phyloP scores from a whole-genome alignment of 2,113 vertebrate genomes.

The Perognathus longimembris region DNA sequence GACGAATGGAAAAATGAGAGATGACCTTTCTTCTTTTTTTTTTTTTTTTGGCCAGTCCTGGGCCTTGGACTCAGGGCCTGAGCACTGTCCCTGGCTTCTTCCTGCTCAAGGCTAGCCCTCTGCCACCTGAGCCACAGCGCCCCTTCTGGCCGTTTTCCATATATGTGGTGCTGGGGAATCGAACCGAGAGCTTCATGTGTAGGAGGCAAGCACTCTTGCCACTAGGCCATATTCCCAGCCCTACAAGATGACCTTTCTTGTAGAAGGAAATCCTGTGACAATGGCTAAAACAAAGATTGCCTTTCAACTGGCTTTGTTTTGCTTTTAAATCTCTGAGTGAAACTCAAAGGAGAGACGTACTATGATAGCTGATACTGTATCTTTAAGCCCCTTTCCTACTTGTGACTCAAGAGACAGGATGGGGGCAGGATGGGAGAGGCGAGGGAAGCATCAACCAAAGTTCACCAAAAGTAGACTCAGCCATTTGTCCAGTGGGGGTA shows the following conservation, averaged over 20 bases:
- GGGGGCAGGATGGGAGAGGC: neutral
- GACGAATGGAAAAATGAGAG: slow-evolving; percentile 53
- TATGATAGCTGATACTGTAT: no score
- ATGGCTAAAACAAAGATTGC: slow-evolving; percentile 40
- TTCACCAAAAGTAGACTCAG: neutral
- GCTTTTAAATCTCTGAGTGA: neutral
- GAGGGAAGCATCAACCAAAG: neutral
- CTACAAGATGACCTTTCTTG: slow-evolving; percentile 4
- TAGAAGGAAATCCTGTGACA: neutral
- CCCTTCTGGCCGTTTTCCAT: no score
- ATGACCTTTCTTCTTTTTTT: neutral
- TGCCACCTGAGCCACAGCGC: no score
- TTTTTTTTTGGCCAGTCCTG: no score
- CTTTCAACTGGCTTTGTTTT: slow-evolving; percentile 27
- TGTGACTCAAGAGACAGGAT: slow-evolving; percentile 54
- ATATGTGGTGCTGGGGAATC: no score
- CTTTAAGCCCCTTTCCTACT: slow-evolving; percentile 16
- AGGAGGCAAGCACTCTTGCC: no score
- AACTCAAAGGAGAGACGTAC: neutral
- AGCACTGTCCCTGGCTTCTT: no score
- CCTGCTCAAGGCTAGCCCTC: no score
- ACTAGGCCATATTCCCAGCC: no score
- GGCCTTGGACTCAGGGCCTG: no score
- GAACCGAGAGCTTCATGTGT: no score
- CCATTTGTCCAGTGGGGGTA: neutral